Evolutionary conservation across 2,888 invertebrate genomes (phyloP).

Genomic region (Drosophila acutilabella): DNA sequence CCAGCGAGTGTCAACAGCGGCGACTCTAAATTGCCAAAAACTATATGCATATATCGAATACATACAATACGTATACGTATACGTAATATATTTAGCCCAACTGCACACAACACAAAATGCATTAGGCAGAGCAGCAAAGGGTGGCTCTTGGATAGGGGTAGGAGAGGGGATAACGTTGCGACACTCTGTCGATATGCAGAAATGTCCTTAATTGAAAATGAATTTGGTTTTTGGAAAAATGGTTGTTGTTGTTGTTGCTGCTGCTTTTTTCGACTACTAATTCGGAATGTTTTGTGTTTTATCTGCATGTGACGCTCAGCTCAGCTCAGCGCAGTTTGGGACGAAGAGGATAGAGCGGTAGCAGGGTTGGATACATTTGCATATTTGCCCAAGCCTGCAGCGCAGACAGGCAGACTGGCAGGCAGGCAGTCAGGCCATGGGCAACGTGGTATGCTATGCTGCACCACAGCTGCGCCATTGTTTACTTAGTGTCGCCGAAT

Average conservation of each 20-base stretch:
- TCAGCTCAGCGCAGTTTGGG: slow-evolving; percentile 50
- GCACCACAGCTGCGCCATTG: slow-evolving; percentile 71
- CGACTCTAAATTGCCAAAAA: slow-evolving; percentile 74
- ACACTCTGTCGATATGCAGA: slow-evolving; percentile 74
- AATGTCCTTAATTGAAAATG: slow-evolving; percentile 83
- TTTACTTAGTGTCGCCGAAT: slow-evolving; percentile 79
- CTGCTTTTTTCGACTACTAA: slow-evolving; percentile 66
- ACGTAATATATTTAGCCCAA: slow-evolving; percentile 76
- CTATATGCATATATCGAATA: slow-evolving; percentile 48
- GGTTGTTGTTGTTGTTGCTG: slow-evolving; percentile 45
- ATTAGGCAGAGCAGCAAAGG: slow-evolving; percentile 33
- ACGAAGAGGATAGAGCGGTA: background rate
- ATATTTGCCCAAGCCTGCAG: slow-evolving; percentile 67
- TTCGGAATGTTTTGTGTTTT: slow-evolving; percentile 77
- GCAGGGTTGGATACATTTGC: slow-evolving; percentile 56
- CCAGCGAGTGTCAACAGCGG: slow-evolving; percentile 68
- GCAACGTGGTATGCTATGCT: slow-evolving; percentile 50
- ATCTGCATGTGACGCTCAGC: slow-evolving; percentile 70
- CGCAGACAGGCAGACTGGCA: slow-evolving; percentile 6
- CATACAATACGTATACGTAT: slow-evolving; percentile 24
- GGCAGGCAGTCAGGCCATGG: slow-evolving; percentile 30
- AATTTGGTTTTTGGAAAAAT: slow-evolving; percentile 77
- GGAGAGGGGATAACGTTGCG: background rate
- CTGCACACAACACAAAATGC: slow-evolving; percentile 44
- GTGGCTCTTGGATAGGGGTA: too few relatives aligned